Evolutionary conservation across 2,797 vertebrate species (phyloP).

Genomic region (Okamejei kenojei): DNA sequence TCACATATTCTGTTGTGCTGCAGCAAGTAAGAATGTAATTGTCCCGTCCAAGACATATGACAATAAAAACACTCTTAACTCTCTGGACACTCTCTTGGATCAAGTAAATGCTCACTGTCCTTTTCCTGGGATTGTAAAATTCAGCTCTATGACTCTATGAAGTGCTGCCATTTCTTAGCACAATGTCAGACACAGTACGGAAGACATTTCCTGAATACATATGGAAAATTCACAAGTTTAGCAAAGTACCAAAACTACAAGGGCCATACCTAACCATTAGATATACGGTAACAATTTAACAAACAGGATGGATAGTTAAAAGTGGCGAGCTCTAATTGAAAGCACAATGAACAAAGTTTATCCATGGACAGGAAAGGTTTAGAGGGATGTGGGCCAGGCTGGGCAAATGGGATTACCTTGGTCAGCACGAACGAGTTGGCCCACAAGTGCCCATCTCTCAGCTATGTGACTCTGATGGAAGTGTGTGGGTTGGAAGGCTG

Average conservation of each 20-base stretch:
- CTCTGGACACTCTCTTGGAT: no score
- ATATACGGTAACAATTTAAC: not conserved
- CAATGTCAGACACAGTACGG: not conserved
- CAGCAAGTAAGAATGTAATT: no score
- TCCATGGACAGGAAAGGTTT: not conserved
- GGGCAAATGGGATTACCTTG: no score
- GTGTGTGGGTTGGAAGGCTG: not conserved
- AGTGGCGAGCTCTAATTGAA: not conserved
- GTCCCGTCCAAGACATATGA: no score
- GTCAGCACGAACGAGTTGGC: no score
- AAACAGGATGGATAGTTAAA: not conserved
- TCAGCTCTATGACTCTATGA: not conserved
- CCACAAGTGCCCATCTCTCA: no score
- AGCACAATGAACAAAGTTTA: not conserved
- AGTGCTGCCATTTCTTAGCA: not conserved
- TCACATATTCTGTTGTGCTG: no score
- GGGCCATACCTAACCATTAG: not conserved
- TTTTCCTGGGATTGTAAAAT: no score
- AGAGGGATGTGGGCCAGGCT: no score
- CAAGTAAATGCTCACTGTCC: no score
- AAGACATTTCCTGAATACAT: not conserved
- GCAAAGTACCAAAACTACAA: not conserved
- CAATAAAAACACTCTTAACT: no score
- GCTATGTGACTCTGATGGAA: no score
- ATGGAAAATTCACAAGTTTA: not conserved